Conservation (phyloP, 2,113 vertebrate species). For the Ictidomys tridecemlineatus region DNA sequence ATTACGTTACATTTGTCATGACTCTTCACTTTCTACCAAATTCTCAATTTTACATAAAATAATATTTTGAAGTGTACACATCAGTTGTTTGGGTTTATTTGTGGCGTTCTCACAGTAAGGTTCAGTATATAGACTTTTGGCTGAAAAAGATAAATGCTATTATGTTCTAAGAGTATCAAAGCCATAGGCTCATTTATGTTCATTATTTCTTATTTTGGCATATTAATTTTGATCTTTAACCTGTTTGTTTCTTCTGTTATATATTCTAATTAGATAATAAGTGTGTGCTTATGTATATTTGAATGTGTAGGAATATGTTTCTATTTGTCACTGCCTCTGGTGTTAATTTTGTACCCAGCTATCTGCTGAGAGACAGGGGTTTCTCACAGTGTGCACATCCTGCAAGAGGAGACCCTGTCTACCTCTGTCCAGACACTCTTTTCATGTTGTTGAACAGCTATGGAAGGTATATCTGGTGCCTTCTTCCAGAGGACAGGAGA, state of each 20-base stretch:
- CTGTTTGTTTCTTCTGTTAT: neutral
- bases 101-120: neutral
- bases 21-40: neutral
- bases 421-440: neutral
- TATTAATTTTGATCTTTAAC: conserved; percentile 25
- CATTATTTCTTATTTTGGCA: conserved; percentile 27
- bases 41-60: neutral
- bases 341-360: neutral
- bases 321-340: neutral
- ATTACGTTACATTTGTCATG: neutral
- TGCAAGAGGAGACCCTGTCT: neutral
- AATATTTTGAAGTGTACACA: neutral
- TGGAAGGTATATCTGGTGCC: neutral
- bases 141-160: conserved; percentile 27
- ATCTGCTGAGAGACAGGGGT: neutral
- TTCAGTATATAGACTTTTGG: neutral
- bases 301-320: neutral
- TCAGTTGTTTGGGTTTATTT: neutral
- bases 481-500: neutral
- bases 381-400: neutral
- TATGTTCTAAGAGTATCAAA: neutral
- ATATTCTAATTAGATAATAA: neutral
- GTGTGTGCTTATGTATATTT: neutral
- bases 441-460: neutral
- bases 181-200: neutral